Evolutionary conservation across 1,140 invertebrate genomes (phyloP).

Genomic region (Brachionus plicatilis): DNA sequence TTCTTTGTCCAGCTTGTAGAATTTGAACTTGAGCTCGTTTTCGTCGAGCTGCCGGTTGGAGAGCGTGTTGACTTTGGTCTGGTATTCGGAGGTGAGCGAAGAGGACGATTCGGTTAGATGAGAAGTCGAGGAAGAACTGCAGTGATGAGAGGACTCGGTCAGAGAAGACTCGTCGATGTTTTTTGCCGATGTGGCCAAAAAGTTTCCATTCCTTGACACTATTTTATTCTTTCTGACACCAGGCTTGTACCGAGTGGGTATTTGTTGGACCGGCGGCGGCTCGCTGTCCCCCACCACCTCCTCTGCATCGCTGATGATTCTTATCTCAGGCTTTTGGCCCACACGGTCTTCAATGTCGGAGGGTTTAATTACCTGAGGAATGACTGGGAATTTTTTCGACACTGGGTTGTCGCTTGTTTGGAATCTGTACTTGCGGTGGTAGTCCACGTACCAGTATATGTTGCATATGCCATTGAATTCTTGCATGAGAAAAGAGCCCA

Average conservation of each 20-base stretch:
- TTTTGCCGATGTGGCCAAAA: neutral
- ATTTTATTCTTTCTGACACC: neutral
- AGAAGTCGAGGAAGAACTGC: neutral
- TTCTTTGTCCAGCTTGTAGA: conserved; percentile 25
- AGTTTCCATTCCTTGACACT: neutral
- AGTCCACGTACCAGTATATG: conserved; percentile 19
- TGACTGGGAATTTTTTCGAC: neutral
- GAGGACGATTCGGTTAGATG: conserved; percentile 3
- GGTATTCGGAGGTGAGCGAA: neutral
- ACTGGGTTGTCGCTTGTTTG: neutral
- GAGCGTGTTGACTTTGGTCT: neutral
- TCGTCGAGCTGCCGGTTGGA: neutral
- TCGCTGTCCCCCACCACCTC: neutral
- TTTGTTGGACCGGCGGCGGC: neutral
- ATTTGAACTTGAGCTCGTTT: conserved; percentile 25
- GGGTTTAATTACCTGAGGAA: neutral
- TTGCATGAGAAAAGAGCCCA: neutral
- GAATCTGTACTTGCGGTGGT: conserved; percentile 3
- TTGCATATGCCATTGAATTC: conserved; percentile 30
- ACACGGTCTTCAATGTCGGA: neutral
- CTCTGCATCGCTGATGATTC: neutral
- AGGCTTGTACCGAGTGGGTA: neutral
- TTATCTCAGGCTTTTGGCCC: neutral
- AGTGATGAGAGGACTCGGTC: neutral
- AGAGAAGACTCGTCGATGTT: neutral